Conservation (phyloP, 2,888 invertebrate species). For the Acanthosepion pharaonis region DNA sequence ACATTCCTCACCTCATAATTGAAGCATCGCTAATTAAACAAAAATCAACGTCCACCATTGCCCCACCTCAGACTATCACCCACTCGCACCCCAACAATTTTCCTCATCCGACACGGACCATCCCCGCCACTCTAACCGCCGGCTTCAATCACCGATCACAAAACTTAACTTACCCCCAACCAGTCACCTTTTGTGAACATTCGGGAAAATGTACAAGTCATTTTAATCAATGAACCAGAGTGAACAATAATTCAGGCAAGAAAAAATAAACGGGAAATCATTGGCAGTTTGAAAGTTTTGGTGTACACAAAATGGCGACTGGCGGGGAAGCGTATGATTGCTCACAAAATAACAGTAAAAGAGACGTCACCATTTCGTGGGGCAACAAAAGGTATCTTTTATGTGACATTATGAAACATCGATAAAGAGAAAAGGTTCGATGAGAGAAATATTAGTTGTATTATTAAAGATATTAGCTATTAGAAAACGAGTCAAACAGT, state of each 20-base stretch:
- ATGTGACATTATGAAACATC: not conserved
- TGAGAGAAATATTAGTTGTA: not conserved
- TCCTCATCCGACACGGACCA: not conserved
- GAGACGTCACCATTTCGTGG: not conserved
- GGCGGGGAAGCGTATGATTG: not conserved
- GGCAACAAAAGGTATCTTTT: not conserved
- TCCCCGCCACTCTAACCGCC: not conserved
- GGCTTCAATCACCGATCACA: constrained; percentile 33
- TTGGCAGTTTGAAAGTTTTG: not conserved
- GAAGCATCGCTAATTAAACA: constrained; percentile 33
- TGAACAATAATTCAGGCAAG: constrained; percentile 2
- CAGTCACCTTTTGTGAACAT: not conserved
- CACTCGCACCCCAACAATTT: not conserved
- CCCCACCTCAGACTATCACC: not conserved
- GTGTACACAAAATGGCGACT: not conserved
- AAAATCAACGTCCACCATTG: constrained; percentile 22
- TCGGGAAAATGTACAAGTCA: constrained; percentile 1
- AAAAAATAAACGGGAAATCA: constrained; percentile 33
- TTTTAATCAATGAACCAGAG: constrained; percentile 33
- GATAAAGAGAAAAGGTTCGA: not conserved
- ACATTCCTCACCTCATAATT: constrained; percentile 22
- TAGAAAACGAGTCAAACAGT: not conserved
- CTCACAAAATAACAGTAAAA: not conserved
- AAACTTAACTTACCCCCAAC: constrained; percentile 25
- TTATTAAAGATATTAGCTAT: not conserved